Conservation (phyloP, 2,797 vertebrate genomes). For the Pantherophis alleghaniensis region DNA sequence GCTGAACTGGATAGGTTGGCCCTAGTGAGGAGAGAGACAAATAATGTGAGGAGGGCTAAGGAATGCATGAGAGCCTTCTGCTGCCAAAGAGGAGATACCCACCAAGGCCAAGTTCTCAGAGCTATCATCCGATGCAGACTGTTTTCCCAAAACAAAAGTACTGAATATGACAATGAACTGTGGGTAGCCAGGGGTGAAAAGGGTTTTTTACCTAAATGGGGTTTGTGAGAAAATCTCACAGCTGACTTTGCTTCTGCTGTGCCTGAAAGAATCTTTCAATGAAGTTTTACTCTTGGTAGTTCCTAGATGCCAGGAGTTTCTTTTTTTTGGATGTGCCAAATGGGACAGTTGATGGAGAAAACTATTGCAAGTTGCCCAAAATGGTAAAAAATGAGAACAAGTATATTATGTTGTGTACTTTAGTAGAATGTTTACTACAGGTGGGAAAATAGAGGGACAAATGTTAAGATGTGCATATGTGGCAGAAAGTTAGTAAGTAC, state of each 20-base stretch:
- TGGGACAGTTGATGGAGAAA: not conserved
- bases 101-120: not conserved
- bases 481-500: not conserved
- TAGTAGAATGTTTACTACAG: not conserved
- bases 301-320: not conserved
- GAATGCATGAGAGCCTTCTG: not conserved
- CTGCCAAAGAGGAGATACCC: not conserved
- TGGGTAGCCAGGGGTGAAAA: not conserved
- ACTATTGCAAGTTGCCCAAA: not conserved
- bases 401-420: not conserved
- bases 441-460: not conserved
- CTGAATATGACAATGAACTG: not conserved
- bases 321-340: not conserved
- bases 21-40: not conserved
- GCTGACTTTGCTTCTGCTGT: not conserved
- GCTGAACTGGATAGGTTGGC: too few relatives aligned
- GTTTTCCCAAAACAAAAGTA: not conserved
- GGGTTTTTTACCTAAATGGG: not conserved
- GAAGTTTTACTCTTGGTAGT: too few relatives aligned
- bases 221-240: not conserved
- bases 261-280: not conserved
- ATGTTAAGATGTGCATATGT: not conserved
- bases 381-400: not conserved
- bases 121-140: not conserved
- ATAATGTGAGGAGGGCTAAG: not conserved